These are phyloP conservation scores for Cydia pomonella DNA, from an alignment of 1,140 invertebrate species.

Conservation along the genomic window DNA sequence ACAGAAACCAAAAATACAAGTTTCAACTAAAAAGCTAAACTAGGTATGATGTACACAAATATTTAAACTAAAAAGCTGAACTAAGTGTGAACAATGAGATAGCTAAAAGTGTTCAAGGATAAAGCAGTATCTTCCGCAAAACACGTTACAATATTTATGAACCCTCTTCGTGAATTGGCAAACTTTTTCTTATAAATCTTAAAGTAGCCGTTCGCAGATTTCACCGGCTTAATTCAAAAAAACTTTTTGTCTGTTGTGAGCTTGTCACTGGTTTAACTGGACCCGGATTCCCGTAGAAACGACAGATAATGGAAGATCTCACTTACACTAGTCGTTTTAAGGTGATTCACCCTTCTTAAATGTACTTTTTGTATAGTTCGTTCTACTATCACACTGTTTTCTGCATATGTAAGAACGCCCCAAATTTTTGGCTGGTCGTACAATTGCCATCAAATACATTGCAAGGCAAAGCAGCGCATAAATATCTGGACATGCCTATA, in stretches of 20 bases:
- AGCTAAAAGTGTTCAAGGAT: too few relatives aligned
- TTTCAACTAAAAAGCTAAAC: too few relatives aligned
- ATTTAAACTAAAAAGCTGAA: too few relatives aligned
- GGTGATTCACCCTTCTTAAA: neutral
- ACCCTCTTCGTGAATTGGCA: conserved; percentile 10
- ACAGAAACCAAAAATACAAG: too few relatives aligned
- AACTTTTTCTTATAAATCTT: conserved; percentile 29
- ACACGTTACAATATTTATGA: conserved; percentile 20
- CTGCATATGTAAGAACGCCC: too few relatives aligned
- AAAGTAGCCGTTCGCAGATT: conserved; percentile 21
- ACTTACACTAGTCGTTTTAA: neutral
- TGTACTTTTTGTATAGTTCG: neutral
- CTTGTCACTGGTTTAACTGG: neutral
- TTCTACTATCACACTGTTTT: neutral
- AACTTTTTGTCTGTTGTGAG: neutral
- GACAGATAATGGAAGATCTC: neutral
- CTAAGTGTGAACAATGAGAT: too few relatives aligned
- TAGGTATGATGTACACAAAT: too few relatives aligned
- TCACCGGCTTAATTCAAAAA: neutral
- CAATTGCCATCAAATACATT: too few relatives aligned
- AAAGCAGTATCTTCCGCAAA: conserved; percentile 1
- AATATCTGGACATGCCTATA: too few relatives aligned
- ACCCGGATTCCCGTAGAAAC: neutral
- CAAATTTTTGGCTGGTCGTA: too few relatives aligned
- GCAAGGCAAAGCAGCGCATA: too few relatives aligned